Conservation (phyloP, 1,140 invertebrate genomes). For the Holcopasites calliopsidis region DNA sequence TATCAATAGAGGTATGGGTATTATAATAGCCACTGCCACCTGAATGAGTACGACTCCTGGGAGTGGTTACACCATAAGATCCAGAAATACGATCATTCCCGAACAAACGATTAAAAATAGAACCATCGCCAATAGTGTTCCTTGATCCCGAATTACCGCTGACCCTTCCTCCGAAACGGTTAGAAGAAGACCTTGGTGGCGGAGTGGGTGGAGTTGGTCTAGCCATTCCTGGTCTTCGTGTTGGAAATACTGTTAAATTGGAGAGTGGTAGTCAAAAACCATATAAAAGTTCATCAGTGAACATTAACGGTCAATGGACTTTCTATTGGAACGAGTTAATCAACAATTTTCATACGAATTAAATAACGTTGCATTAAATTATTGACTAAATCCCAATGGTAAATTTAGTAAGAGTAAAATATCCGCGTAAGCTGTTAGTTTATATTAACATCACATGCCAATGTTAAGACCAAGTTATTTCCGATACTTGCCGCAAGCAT, state of each 20-base stretch:
- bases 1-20: conserved; percentile 65
- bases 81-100: conserved; percentile 52
- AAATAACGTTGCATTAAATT: background rate
- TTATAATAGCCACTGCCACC: conserved; percentile 63
- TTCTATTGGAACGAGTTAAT: background rate
- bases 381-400: background rate
- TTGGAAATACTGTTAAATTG: conserved; percentile 48
- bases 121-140: conserved; percentile 66
- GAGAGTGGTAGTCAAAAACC: conserved; percentile 39
- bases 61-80: conserved; percentile 42
- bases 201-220: conserved; percentile 59
- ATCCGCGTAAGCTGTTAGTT: background rate
- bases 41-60: conserved; percentile 41
- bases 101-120: conserved; percentile 69
- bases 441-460: background rate
- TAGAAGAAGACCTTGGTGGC: conserved; percentile 68
- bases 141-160: conserved; percentile 64
- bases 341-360: background rate
- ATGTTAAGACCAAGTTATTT: background rate
- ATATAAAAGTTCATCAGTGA: background rate
- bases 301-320: background rate
- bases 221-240: background rate
- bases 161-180: conserved; percentile 40
- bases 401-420: background rate
- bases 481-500: background rate